Evolutionary conservation across 2,888 invertebrate genomes (phyloP), one percentile per base, ranked within the genome.

Genomic region (Pedicia rivosa): DNA sequence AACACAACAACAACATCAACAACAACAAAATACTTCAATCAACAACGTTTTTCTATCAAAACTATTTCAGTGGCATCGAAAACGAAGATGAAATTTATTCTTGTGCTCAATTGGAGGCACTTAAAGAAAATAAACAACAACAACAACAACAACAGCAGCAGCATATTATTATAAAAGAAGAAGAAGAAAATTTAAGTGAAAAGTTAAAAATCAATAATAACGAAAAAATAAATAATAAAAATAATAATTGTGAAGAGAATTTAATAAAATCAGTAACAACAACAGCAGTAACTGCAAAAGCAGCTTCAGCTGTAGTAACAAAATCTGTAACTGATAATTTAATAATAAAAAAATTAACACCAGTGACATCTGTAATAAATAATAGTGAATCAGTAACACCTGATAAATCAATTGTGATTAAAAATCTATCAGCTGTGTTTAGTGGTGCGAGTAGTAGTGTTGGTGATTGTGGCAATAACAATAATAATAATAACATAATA

Each of bases 11-110:
- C 25, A 24, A 10, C n/a, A 15, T 19, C 22, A 40, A 39, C 29
- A 27, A 39, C 27, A 32, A 37, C 35, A 31, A n/a, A n/a, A n/a
- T n/a, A n/a, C n/a, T n/a, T n/a, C n/a, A n/a, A n/a, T n/a, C n/a
- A n/a, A n/a, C n/a, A n/a, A n/a, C n/a, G n/a, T n/a, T n/a, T n/a
- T n/a, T n/a, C n/a, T n/a, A n/a, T n/a, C n/a, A n/a, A n/a, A n/a
- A n/a, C n/a, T n/a, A 29, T 38, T 35, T 33, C 56, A 62, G 62
- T 57, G 56, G 59, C 50, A 55, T 62, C 55, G 62, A 62, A 50
- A 60, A 60, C 50, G 54, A 57, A 52, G 49, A 59, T 59, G 62
- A 60, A 53, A 60, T 62, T 48, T 62, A 59, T 51, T 59, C 61
- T 47, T 54, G 56, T 52, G 56, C 54, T 47, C 62, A 62, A 55